Evolutionary conservation across 1,140 invertebrate species (phyloP).

Genomic region (Cotesia glomerata): DNA sequence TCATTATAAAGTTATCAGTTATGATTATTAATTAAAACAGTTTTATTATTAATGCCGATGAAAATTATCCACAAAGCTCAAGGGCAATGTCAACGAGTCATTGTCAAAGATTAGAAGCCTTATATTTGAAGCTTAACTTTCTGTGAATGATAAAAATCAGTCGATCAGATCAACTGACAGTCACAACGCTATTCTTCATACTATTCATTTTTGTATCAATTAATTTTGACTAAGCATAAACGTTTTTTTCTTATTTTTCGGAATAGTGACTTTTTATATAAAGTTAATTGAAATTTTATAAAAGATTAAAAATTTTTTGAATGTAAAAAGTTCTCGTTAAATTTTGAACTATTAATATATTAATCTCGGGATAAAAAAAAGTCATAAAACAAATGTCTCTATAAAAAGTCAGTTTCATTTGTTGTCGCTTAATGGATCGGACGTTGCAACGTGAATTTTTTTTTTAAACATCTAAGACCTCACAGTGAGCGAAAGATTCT

Average conservation of each 20-base stretch:
- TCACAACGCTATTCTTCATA: not conserved
- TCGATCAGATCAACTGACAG: not conserved
- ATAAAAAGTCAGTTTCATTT: not conserved
- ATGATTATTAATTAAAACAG: not conserved
- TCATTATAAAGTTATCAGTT: not conserved
- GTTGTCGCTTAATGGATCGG: not conserved
- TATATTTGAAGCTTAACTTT: not conserved
- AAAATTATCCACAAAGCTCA: not conserved
- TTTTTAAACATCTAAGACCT: not conserved
- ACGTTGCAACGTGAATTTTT: too few species aligned
- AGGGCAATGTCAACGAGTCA: slow-evolving; percentile 18
- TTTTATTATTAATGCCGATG: not conserved
- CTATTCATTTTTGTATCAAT: not conserved
- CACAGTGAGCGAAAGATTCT: too few species aligned
- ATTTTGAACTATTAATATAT: too few species aligned
- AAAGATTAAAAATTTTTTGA: too few species aligned
- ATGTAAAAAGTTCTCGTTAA: too few species aligned
- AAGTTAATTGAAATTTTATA: too few species aligned
- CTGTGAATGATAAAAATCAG: not conserved
- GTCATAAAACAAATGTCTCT: too few species aligned
- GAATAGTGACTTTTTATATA: too few species aligned
- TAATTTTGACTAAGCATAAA: too few species aligned
- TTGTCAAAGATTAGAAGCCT: slow-evolving; percentile 19
- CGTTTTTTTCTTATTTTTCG: too few species aligned
- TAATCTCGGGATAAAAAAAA: too few species aligned